These are phyloP conservation scores for Cyrtonyx montezumae DNA, from an alignment of 2,113 vertebrate species.

Conservation along the genomic window DNA sequence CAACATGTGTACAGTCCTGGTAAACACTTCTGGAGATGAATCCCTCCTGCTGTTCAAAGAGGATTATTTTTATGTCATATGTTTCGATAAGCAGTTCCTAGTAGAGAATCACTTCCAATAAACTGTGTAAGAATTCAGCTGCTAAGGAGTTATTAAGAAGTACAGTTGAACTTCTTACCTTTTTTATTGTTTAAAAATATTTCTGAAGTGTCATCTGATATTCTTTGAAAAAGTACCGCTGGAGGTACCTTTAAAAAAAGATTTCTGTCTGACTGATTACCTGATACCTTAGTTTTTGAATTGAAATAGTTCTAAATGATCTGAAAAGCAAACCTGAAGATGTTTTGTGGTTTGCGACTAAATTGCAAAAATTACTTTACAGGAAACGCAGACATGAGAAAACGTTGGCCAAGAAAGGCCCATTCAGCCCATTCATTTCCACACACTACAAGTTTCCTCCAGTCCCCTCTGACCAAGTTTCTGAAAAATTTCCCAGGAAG, in stretches of 20 bases:
- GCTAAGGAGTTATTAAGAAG: slow-evolving; percentile 35
- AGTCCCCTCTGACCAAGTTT: not conserved
- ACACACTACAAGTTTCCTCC: not conserved
- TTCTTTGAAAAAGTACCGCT: slow-evolving; percentile 1
- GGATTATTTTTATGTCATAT: slow-evolving; percentile 71
- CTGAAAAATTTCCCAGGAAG: not conserved
- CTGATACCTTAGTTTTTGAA: not conserved
- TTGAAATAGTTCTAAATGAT: not conserved
- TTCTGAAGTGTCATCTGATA: not conserved
- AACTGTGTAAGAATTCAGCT: slow-evolving; percentile 50
- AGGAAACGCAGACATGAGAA: not conserved
- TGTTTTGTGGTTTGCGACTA: not conserved
- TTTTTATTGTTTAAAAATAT: slow-evolving; percentile 11
- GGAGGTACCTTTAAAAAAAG: not conserved
- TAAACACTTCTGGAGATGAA: slow-evolving; percentile 80
- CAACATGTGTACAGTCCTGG: slow-evolving; percentile 73
- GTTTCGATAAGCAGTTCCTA: too few relatives aligned
- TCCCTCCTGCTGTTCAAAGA: slow-evolving; percentile 75
- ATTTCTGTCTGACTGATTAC: not conserved
- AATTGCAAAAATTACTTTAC: not conserved
- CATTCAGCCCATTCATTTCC: accelerated
- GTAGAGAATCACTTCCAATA: slow-evolving; percentile 48
- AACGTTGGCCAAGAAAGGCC: not conserved
- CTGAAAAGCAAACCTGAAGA: not conserved
- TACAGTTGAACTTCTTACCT: slow-evolving; percentile 24